These are phyloP conservation scores for Pithecia hirsuta DNA, from an alignment of 2,797 vertebrate genomes.

Conservation along the genomic window DNA sequence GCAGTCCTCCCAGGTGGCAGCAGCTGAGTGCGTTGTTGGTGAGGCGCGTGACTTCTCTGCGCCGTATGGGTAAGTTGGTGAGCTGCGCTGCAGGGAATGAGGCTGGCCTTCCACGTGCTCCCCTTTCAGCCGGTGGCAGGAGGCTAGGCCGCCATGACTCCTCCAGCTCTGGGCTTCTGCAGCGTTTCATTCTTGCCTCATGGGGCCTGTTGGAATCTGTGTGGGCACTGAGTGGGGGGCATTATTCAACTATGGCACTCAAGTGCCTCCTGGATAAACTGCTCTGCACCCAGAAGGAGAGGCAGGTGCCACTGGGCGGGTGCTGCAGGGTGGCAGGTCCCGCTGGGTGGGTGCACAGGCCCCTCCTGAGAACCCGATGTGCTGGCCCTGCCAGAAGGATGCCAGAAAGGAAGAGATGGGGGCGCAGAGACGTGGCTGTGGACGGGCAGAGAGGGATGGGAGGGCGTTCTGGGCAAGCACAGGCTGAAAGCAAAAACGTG, in stretches of 20 bases:
- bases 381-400: background rate
- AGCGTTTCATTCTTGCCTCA: background rate
- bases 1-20: background rate
- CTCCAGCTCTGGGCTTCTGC: background rate
- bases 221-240: background rate
- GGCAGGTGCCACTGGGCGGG: background rate
- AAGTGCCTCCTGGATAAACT: background rate
- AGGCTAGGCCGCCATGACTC: too few species aligned
- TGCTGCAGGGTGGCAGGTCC: background rate
- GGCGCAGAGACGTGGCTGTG: rapidly evolving
- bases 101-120: background rate
- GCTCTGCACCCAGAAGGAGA: background rate
- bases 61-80: background rate
- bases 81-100: rapidly evolving
- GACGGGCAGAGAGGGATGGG: background rate
- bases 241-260: background rate
- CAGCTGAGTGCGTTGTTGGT: too few species aligned
- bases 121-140: background rate
- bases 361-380: background rate
- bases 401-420: background rate
- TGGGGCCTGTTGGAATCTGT: background rate
- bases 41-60: background rate
- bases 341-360: background rate
- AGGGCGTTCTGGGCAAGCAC: background rate
- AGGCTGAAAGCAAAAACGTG: background rate